These are phyloP conservation scores for Rhea pennata DNA, from an alignment of 2,113 vertebrate species.

Conservation along the genomic window DNA sequence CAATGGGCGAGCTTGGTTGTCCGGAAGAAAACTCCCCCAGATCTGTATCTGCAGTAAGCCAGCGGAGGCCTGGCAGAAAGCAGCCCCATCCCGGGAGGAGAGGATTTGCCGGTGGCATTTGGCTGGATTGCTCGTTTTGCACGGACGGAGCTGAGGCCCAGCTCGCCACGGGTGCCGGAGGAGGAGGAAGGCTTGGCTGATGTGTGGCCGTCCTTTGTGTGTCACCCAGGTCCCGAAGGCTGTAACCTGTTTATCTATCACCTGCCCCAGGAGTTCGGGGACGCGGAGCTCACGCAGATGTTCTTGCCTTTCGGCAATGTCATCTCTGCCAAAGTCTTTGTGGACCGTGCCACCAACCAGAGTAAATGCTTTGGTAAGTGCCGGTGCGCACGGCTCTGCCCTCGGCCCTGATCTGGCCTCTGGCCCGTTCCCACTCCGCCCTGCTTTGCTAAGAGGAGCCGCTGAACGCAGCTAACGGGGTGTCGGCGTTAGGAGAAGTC, in stretches of 20 bases:
- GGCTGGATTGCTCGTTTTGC: neutral
- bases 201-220: conserved; percentile 28
- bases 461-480: too few relatives aligned
- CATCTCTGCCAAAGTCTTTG: conserved; percentile 99
- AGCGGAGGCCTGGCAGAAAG: neutral
- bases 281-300: conserved; percentile 97
- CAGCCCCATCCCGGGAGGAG: neutral
- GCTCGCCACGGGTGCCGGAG: neutral
- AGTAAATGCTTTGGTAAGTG: conserved; percentile 99
- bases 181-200: neutral
- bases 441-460: too few relatives aligned
- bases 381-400: fast-evolving
- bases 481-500: too few relatives aligned
- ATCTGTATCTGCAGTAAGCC: neutral
- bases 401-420: neutral
- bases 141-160: neutral
- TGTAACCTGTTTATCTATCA: conserved; percentile 99
- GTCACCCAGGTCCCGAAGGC: conserved; percentile 92
- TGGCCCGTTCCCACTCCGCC: neutral
- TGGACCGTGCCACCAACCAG: conserved; percentile 98
- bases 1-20: too few relatives aligned
- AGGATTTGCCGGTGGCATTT: neutral
- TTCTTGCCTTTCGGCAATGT: conserved; percentile 98
- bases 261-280: conserved; percentile 99
- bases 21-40: neutral